These are phyloP conservation scores for Liodrosophila aerea DNA, from an alignment of 2,888 invertebrate genomes.

Conservation along the genomic window DNA sequence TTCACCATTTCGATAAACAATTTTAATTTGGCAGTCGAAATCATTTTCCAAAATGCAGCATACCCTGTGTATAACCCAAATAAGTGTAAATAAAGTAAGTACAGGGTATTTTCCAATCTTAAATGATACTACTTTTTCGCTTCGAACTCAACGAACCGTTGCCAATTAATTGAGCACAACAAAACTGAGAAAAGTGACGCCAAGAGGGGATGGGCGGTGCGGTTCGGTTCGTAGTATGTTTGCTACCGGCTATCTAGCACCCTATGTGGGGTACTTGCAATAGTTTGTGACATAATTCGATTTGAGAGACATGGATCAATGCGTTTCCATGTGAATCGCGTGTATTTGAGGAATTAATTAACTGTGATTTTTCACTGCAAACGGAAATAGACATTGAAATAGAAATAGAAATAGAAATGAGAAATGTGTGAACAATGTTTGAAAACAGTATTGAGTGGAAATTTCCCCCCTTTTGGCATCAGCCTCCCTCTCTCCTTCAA, in stretches of 20 bases:
- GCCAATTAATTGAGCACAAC: slow-evolving; percentile 58
- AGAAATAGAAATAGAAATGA: slow-evolving; percentile 12
- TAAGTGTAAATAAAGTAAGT: no score
- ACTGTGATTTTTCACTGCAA: slow-evolving; percentile 46
- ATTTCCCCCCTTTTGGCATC: background rate
- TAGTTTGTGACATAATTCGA: slow-evolving; percentile 64
- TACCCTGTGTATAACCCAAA: slow-evolving; percentile 6
- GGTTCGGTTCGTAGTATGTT: background rate
- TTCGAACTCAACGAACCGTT: slow-evolving; percentile 46
- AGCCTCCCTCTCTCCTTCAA: background rate
- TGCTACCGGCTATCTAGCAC: background rate
- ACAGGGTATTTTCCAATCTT: slow-evolving; percentile 3
- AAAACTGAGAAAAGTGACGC: slow-evolving; percentile 22
- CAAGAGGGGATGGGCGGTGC: background rate
- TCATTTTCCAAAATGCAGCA: slow-evolving; percentile 13
- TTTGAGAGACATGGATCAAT: slow-evolving; percentile 40
- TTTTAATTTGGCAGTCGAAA: slow-evolving; percentile 19
- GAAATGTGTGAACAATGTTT: slow-evolving; percentile 46
- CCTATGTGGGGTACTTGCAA: background rate
- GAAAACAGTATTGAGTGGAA: slow-evolving; percentile 1
- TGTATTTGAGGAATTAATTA: slow-evolving; percentile 55
- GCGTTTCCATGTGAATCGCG: slow-evolving; percentile 42
- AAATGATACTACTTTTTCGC: slow-evolving; percentile 3
- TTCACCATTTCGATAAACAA: slow-evolving; percentile 33
- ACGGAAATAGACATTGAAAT: slow-evolving; percentile 49